A percentile compares a stretch with the other conserved stretches of the same genome.
Conservation (phyloP, 2,888 invertebrate genomes). For the Homarus gammarus region DNA sequence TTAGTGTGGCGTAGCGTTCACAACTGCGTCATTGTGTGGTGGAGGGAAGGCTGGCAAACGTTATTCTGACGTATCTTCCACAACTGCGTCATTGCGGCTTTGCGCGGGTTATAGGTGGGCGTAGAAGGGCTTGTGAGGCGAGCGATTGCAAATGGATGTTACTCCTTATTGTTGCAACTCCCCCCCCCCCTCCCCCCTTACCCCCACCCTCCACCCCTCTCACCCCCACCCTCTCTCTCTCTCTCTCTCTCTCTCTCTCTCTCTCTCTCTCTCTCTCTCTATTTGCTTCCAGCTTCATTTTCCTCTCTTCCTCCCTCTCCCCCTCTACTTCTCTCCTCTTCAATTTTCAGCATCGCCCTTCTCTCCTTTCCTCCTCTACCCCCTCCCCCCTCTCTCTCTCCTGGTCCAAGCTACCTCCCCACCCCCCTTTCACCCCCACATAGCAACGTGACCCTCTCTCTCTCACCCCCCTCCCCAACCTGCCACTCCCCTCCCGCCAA, state of each 20-base stretch:
- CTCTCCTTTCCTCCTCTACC: neutral
- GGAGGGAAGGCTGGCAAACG: too few relatives aligned
- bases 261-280: neutral
- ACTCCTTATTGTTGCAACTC: slow-evolving; percentile 76
- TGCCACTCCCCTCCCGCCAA: neutral
- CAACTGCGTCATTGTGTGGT: too few relatives aligned
- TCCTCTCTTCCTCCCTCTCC: slow-evolving; percentile 15
- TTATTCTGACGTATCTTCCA: too few relatives aligned
- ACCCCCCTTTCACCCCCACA: too few relatives aligned
- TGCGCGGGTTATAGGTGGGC: too few relatives aligned
- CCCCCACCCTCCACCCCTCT: neutral
- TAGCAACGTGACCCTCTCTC: too few relatives aligned
- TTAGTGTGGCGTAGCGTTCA: too few relatives aligned
- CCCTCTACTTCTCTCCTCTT: slow-evolving; percentile 5
- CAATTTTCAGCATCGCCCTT: neutral
- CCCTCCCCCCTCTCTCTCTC: slow-evolving; percentile 5
- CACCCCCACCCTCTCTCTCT: neutral
- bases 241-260: slow-evolving; percentile 22
- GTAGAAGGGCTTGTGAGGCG: too few relatives aligned
- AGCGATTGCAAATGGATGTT: too few relatives aligned
- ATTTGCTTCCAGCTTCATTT: neutral
- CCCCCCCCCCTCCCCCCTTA: slow-evolving; percentile 77
- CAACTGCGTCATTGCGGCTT: too few relatives aligned
- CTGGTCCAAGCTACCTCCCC: too few relatives aligned
- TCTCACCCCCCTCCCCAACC: neutral